phyloP scores from a whole-genome alignment of 2,888 invertebrate genomes.

The Brachyptera putata region DNA sequence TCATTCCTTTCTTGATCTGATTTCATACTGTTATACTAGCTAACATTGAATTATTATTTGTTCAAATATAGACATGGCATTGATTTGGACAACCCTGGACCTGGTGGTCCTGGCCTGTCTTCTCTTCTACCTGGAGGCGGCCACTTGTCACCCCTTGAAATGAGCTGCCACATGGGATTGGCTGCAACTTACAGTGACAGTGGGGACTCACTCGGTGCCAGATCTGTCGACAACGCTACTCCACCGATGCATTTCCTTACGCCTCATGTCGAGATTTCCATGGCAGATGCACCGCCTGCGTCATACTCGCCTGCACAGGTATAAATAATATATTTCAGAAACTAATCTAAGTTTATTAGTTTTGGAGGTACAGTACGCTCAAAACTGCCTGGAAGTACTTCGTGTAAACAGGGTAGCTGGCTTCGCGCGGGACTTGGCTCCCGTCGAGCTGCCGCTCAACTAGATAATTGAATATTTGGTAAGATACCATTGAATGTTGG shows the following conservation, averaged over 20 bases:
- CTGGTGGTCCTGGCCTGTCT: slow-evolving; percentile 40
- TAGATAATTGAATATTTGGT: too few species aligned
- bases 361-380: too few species aligned
- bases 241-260: slow-evolving; percentile 89
- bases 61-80: slow-evolving; percentile 72
- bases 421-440: too few species aligned
- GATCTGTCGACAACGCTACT: slow-evolving; percentile 81
- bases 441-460: too few species aligned
- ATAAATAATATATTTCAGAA: too few species aligned
- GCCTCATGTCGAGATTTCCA: slow-evolving; percentile 87
- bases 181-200: slow-evolving; percentile 78
- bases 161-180: slow-evolving; percentile 54
- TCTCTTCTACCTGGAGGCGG: slow-evolving; percentile 43
- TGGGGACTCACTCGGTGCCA: slow-evolving; percentile 73
- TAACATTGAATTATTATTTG: too few species aligned
- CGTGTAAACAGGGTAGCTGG: too few species aligned
- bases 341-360: too few species aligned
- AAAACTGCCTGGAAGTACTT: too few species aligned
- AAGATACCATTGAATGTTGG: too few species aligned
- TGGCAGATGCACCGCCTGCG: slow-evolving; percentile 75
- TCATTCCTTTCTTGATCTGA: background rate
- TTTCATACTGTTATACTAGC: background rate
- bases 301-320: slow-evolving; percentile 52
- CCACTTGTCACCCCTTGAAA: slow-evolving; percentile 48
- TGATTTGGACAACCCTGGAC: slow-evolving; percentile 84